Percentiles rank a stretch among this genome's conserved stretches.
phyloP scores from a whole-genome alignment of 2,888 invertebrate genomes.

The Malthinus seriepunctatus region DNA sequence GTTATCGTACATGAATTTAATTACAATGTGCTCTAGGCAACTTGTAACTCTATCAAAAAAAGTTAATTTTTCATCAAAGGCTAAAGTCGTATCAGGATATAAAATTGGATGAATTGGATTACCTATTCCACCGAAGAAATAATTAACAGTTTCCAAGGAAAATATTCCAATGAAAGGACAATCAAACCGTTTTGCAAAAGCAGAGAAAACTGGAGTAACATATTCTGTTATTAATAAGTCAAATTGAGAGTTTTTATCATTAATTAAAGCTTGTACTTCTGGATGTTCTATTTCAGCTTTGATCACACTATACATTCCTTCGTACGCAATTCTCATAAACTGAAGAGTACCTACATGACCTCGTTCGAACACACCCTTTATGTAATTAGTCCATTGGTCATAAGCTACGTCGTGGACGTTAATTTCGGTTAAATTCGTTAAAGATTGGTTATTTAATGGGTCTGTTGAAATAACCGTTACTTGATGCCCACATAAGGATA shows the following conservation, averaged over 20 bases:
- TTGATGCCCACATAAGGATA: slow-evolving; percentile 56
- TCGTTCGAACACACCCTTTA: not conserved
- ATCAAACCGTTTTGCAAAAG: slow-evolving; percentile 44
- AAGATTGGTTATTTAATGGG: slow-evolving; percentile 49
- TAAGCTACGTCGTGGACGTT: slow-evolving; percentile 47
- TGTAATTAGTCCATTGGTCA: not conserved
- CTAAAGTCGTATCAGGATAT: slow-evolving; percentile 38
- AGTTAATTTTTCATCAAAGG: slow-evolving; percentile 22
- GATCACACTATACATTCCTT: not conserved
- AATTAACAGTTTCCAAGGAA: slow-evolving; percentile 40
- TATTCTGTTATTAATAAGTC: slow-evolving; percentile 48
- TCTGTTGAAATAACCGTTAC: slow-evolving; percentile 53
- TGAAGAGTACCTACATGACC: not conserved
- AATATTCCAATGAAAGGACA: slow-evolving; percentile 46
- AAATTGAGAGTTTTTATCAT: slow-evolving; percentile 41
- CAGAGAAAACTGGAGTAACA: slow-evolving; percentile 38
- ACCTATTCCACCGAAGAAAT: slow-evolving; percentile 42
- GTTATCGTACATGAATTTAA: not conserved
- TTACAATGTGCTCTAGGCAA: not conserved
- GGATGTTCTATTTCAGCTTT: slow-evolving; percentile 28
- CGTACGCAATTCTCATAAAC: not conserved
- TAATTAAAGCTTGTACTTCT: slow-evolving; percentile 42
- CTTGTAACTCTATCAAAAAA: slow-evolving; percentile 39
- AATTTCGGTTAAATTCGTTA: slow-evolving; percentile 52
- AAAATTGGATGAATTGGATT: slow-evolving; percentile 46